Conservation (phyloP, 2,797 vertebrate genomes). For the Tapirus indicus region DNA sequence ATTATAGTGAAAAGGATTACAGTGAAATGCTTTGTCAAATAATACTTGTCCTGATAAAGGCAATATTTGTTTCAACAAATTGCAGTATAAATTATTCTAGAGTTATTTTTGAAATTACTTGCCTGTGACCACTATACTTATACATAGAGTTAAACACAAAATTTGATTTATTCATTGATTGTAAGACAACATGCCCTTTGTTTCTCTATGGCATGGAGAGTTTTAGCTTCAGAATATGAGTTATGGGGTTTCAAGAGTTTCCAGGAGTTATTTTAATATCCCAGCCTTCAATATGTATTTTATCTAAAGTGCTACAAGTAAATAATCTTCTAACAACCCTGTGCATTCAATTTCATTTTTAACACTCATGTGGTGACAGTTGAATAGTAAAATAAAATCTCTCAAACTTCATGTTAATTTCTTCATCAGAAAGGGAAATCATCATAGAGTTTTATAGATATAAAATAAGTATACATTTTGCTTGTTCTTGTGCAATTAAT, state of each 20-base stretch:
- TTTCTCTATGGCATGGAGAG: not conserved
- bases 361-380: not conserved
- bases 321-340: constrained; percentile 11
- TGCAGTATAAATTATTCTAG: not conserved
- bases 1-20: not conserved
- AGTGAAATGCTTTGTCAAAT: constrained; percentile 31
- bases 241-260: not conserved
- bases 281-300: not conserved
- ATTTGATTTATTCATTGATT: constrained; percentile 62
- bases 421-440: not conserved
- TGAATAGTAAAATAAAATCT: constrained; percentile 26
- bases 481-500: constrained; percentile 13
- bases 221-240: constrained; percentile 44
- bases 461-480: not conserved
- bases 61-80: constrained; percentile 11
- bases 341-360: not conserved
- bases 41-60: not conserved
- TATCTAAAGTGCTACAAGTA: not conserved
- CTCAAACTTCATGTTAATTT: not conserved
- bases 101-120: constrained; percentile 49
- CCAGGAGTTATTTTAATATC: constrained; percentile 46
- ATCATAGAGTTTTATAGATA: not conserved
- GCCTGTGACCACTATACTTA: not conserved
- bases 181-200: not conserved
- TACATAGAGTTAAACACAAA: not conserved